Evolutionary conservation across 2,113 vertebrate genomes (phyloP).

Genomic region (Prionailurus viverrinus): DNA sequence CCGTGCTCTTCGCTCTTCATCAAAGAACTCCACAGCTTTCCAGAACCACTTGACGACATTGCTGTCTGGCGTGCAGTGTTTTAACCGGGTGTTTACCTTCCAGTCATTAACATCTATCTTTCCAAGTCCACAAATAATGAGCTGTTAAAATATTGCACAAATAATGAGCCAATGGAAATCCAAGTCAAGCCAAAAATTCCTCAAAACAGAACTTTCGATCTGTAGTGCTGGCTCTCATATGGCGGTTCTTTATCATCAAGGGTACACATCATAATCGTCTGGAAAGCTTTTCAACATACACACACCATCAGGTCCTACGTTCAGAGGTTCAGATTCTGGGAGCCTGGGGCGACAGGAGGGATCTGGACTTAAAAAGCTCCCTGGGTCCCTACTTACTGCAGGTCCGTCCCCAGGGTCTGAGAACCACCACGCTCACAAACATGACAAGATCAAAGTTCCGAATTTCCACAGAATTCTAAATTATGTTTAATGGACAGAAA

Average conservation of each 20-base stretch:
- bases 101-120: conserved; percentile 99
- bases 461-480: neutral
- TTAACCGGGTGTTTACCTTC: conserved; percentile 98
- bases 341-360: neutral
- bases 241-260: conserved; percentile 23
- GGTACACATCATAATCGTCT: neutral
- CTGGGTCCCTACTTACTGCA: neutral
- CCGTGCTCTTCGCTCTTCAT: conserved; percentile 96
- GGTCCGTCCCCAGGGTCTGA: neutral
- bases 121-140: conserved; percentile 98
- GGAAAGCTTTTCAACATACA: conserved; percentile 20
- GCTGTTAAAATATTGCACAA: conserved; percentile 85
- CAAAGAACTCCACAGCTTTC: conserved; percentile 98
- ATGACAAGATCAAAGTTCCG: neutral
- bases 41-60: conserved; percentile 99
- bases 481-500: neutral
- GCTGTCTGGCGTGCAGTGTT: conserved; percentile 98
- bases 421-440: neutral
- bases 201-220: neutral
- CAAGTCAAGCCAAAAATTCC: neutral
- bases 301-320: neutral
- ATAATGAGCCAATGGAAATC: conserved; percentile 39
- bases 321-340: neutral
- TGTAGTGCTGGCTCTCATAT: neutral
- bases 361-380: neutral